Conservation (phyloP, 2,113 vertebrate species). For the Lycocorax pyrrhopterus region DNA sequence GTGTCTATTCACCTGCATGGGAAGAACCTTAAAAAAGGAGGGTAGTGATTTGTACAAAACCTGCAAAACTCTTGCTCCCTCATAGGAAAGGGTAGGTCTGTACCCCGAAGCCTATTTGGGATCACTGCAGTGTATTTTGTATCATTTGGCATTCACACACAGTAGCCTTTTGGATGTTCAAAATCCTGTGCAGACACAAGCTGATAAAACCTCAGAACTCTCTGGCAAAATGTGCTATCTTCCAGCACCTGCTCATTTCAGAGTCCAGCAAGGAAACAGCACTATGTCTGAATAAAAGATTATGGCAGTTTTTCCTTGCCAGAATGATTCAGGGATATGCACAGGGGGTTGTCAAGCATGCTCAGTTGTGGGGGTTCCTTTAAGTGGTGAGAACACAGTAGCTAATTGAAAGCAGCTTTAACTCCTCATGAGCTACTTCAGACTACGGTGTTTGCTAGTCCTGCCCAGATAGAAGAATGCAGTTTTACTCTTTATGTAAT, state of each 20-base stretch:
- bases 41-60: background rate
- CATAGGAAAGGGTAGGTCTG: background rate
- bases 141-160: background rate
- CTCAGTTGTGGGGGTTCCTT: background rate
- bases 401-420: conserved; percentile 41
- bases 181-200: background rate
- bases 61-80: background rate
- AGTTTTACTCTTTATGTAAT: background rate
- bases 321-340: conserved; percentile 54
- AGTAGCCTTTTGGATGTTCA: background rate
- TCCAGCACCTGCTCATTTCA: conserved; percentile 31
- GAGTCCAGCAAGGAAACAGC: conserved; percentile 5
- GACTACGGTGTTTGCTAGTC: background rate
- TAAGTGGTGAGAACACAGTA: background rate
- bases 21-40: background rate
- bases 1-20: background rate
- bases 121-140: background rate
- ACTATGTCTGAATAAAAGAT: conserved; percentile 27
- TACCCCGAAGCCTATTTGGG: background rate
- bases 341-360: conserved; percentile 13
- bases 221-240: background rate
- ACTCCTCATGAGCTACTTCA: conserved; percentile 19
- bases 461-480: background rate
- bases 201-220: conserved; percentile 1
- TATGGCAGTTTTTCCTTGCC: conserved; percentile 31